Conservation (phyloP, 2,113 vertebrate species). For the Tricholaema leucomelas region DNA sequence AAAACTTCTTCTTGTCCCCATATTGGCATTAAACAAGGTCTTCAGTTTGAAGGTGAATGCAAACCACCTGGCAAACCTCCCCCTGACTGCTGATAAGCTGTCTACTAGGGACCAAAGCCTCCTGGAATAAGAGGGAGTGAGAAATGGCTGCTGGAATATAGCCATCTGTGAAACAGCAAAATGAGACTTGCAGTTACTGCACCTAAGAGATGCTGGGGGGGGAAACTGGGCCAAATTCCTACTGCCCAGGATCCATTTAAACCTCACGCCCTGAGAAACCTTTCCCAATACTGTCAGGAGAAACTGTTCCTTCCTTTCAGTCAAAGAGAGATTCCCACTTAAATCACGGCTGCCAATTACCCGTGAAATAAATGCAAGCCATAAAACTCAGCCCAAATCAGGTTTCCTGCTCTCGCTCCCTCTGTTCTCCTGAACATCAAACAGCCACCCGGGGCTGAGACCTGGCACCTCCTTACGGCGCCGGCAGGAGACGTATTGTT, state of each 20-base stretch:
- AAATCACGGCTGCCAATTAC: background rate
- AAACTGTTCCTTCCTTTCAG: background rate
- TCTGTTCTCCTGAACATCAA: background rate
- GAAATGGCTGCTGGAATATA: background rate
- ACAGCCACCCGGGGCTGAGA: background rate
- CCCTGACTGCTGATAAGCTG: background rate
- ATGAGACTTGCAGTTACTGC: background rate
- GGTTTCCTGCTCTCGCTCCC: background rate
- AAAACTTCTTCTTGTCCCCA: background rate
- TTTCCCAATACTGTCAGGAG: background rate
- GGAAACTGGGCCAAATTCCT: rapidly evolving
- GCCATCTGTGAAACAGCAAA: background rate
- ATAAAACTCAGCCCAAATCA: background rate
- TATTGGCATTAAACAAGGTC: background rate
- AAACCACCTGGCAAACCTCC: background rate
- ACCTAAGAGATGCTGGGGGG: background rate
- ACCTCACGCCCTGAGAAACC: background rate
- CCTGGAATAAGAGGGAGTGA: background rate
- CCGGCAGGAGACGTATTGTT: background rate
- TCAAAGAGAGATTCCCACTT: background rate
- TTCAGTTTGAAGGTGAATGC: background rate
- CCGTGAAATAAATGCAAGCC: background rate
- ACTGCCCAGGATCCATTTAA: background rate
- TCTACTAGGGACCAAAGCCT: background rate
- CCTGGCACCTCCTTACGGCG: background rate